phyloP scores from a whole-genome alignment of 2,113 vertebrate genomes.

The Pedionomus torquatus region DNA sequence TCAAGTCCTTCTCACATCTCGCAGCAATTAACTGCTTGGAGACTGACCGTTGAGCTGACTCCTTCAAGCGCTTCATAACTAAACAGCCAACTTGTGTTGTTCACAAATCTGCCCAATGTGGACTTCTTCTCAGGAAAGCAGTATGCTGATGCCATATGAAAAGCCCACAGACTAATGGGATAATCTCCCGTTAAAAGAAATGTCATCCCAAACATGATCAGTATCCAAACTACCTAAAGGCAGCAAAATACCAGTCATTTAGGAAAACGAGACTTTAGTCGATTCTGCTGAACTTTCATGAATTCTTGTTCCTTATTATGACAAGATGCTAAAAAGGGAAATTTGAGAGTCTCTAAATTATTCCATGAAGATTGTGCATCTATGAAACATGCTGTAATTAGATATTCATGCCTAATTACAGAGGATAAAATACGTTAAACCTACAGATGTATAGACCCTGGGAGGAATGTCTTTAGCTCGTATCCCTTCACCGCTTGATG shows the following conservation, averaged over 20 bases:
- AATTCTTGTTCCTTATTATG: background rate
- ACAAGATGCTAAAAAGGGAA: background rate
- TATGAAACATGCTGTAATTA: background rate
- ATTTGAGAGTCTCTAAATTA: background rate
- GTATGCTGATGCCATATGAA: background rate
- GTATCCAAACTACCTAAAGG: background rate
- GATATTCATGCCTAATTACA: background rate
- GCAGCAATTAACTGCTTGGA: background rate
- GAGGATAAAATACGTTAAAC: background rate
- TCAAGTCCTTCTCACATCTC: background rate
- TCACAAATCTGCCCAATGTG: background rate
- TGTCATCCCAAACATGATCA: background rate
- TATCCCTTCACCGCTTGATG: background rate
- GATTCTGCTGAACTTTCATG: background rate
- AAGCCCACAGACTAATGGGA: background rate
- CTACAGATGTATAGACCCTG: background rate
- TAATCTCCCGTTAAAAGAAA: background rate
- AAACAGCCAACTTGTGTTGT: background rate
- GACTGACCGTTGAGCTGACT: background rate
- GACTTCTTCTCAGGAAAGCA: background rate
- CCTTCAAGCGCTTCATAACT: background rate
- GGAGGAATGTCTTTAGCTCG: background rate
- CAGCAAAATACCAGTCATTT: background rate
- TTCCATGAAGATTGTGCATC: background rate
- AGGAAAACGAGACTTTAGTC: background rate